Percentiles rank a stretch among this genome's conserved stretches.
These are phyloP conservation scores for Lithophane leautieri DNA, from an alignment of 2,888 invertebrate species.

Conservation along the genomic window DNA sequence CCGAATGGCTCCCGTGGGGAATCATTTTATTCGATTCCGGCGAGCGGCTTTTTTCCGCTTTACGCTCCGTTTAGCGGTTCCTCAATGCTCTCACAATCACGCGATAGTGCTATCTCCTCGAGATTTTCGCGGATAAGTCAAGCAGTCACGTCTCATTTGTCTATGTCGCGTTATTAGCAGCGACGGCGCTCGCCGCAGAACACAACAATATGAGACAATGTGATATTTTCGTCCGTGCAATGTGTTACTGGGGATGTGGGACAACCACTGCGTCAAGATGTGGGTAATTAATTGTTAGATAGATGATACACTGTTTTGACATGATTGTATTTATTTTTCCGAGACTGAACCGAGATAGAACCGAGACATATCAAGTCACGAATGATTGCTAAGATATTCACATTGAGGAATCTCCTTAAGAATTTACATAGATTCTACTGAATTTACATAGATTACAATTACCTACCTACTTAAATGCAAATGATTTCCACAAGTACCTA, in stretches of 20 bases:
- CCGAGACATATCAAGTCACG: too few relatives aligned
- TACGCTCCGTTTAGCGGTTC: conserved; percentile 89
- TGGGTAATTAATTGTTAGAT: conserved; percentile 41
- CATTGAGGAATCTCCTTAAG: not conserved
- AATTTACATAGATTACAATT: not conserved
- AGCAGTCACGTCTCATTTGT: conserved; percentile 80
- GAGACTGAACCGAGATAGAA: not conserved
- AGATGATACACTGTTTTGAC: conserved; percentile 40
- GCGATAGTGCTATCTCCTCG: conserved; percentile 69
- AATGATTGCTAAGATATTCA: not conserved
- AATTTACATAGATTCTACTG: not conserved
- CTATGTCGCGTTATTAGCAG: conserved; percentile 76
- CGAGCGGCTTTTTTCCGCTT: conserved; percentile 89
- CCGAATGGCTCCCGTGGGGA: conserved; percentile 93
- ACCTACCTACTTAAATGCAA: not conserved
- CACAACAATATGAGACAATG: conserved; percentile 71
- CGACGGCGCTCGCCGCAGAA: conserved; percentile 79
- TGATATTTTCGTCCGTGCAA: conserved; percentile 66
- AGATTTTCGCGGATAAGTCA: conserved; percentile 64
- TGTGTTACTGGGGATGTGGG: conserved; percentile 75
- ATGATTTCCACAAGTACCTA: not conserved
- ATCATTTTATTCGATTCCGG: conserved; percentile 94
- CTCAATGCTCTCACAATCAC: conserved; percentile 81
- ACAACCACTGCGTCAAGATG: conserved; percentile 58
- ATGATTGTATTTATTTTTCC: not conserved